Percentiles rank a stretch among this genome's conserved stretches.
Conservation (phyloP, 2,797 vertebrate genomes). For the Picus viridis region DNA sequence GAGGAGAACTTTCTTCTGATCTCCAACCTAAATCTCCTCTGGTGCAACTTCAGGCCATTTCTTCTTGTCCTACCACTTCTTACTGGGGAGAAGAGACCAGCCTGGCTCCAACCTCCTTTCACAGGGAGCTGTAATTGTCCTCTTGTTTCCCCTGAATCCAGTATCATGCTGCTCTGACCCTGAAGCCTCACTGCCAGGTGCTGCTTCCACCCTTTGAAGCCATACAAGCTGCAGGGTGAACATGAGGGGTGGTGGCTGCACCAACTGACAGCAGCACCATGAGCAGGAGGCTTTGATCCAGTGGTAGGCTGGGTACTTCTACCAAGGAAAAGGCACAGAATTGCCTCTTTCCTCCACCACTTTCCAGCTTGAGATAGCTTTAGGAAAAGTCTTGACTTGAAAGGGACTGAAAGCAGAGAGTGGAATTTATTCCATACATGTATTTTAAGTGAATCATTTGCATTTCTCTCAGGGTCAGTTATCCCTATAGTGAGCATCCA, state of each 20-base stretch:
- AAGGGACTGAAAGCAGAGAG: background rate
- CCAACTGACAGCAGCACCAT: background rate
- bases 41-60: too few species aligned
- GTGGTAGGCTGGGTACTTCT: background rate
- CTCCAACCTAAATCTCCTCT: too few species aligned
- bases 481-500: background rate
- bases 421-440: background rate
- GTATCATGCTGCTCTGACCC: background rate
- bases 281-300: background rate
- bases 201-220: slow-evolving; percentile 16
- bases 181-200: background rate
- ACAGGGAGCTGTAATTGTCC: background rate
- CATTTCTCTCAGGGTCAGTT: background rate
- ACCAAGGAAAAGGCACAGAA: background rate
- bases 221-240: background rate
- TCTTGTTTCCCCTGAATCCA: background rate
- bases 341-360: background rate
- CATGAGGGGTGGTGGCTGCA: background rate
- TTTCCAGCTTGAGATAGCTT: background rate
- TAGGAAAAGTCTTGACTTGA: background rate
- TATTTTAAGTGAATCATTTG: background rate
- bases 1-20: too few species aligned
- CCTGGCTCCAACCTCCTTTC: too few species aligned
- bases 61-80: too few species aligned
- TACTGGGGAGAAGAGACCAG: too few species aligned